Conservation (phyloP, 2,113 vertebrate genomes). For the Eudorcas thomsonii region DNA sequence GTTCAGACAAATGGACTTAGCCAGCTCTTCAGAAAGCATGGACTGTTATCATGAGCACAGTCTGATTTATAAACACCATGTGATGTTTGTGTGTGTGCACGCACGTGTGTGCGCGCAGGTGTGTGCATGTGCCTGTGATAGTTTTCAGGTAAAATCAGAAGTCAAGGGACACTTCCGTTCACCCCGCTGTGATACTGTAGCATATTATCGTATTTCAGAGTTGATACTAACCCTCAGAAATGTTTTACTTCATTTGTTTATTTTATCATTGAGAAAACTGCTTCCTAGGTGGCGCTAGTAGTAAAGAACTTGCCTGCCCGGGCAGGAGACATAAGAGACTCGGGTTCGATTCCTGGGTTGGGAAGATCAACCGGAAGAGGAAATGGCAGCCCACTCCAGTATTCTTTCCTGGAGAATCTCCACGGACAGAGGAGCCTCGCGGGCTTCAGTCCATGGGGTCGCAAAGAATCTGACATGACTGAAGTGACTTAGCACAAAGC, state of each 20-base stretch:
- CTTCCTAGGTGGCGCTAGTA: neutral
- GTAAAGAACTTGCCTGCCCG: neutral
- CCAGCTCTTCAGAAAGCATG: rapidly evolving
- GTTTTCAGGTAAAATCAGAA: neutral
- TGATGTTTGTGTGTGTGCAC: rapidly evolving
- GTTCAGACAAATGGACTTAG: neutral
- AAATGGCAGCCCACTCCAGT: neutral
- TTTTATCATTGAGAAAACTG: neutral
- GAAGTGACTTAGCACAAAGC: neutral
- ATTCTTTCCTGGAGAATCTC: neutral
- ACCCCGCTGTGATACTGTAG: neutral
- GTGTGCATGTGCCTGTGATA: neutral
- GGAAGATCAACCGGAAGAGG: neutral
- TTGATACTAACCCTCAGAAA: neutral
- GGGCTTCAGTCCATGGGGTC: neutral
- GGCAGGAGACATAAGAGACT: neutral
- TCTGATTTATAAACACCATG: rapidly evolving
- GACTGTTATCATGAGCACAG: rapidly evolving
- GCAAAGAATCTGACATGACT: neutral
- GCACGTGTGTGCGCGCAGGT: neutral
- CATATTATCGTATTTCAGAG: neutral
- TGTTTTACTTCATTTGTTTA: neutral
- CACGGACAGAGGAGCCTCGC: neutral
- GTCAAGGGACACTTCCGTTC: neutral
- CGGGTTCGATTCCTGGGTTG: neutral